These are phyloP conservation scores for Tenthredo livida DNA, from an alignment of 2,888 invertebrate genomes.

Conservation along the genomic window DNA sequence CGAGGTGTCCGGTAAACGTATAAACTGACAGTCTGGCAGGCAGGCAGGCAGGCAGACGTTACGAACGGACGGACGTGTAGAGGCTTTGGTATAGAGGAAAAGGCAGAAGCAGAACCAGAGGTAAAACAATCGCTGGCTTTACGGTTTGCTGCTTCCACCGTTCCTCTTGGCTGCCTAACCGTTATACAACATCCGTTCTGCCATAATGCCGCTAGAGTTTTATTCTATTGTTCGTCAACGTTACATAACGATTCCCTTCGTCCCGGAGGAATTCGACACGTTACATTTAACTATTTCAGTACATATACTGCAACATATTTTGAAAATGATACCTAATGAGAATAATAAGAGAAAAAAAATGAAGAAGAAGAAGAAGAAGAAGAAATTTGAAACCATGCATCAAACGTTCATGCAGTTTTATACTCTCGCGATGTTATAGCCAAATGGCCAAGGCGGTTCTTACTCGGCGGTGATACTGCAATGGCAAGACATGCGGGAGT, in stretches of 20 bases:
- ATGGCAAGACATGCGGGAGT: not conserved
- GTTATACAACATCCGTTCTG: slow-evolving; percentile 78
- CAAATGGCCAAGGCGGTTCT: not conserved
- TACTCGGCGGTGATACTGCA: not conserved
- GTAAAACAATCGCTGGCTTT: slow-evolving; percentile 72
- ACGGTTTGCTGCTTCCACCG: slow-evolving; percentile 76
- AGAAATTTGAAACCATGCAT: not conserved
- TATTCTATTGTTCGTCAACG: slow-evolving; percentile 74
- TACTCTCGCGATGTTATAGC: not conserved
- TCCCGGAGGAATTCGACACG: slow-evolving; percentile 66
- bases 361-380: not conserved
- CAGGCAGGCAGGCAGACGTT: slow-evolving; percentile 1
- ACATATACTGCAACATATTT: not conserved
- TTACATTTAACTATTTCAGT: slow-evolving; percentile 45
- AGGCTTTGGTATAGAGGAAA: not conserved
- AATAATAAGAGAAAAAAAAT: not conserved
- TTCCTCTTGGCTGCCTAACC: slow-evolving; percentile 78
- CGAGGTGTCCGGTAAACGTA: slow-evolving; percentile 9
- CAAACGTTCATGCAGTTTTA: not conserved
- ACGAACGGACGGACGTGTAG: slow-evolving; percentile 33
- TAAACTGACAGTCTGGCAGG: slow-evolving; percentile 25
- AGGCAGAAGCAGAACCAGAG: slow-evolving; percentile 59
- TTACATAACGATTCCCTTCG: slow-evolving; percentile 72
- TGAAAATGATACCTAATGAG: not conserved
- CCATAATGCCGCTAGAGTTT: slow-evolving; percentile 66